These are phyloP conservation scores for Acanthoscelides obtectus DNA, from an alignment of 2,888 invertebrate genomes.

Conservation along the genomic window DNA sequence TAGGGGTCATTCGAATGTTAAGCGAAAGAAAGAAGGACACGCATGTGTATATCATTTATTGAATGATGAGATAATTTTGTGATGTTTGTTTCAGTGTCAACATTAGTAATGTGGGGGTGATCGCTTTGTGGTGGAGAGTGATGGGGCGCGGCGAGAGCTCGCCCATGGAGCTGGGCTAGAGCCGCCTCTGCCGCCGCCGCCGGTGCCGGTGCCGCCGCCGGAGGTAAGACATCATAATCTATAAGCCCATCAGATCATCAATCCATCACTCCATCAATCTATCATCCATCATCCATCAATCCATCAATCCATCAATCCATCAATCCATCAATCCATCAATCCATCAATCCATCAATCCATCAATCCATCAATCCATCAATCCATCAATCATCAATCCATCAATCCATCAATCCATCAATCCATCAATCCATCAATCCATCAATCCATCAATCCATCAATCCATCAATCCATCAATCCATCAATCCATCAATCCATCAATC, in stretches of 20 bases:
- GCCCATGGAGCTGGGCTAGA: slow-evolving; percentile 84
- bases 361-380: too few relatives aligned
- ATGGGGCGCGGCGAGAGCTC: slow-evolving; percentile 72
- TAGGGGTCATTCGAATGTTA: too few relatives aligned
- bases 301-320: background rate
- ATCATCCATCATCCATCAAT: background rate
- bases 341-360: background rate
- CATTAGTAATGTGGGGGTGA: slow-evolving; percentile 47
- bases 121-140: slow-evolving; percentile 66
- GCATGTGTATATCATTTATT: too few relatives aligned
- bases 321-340: background rate
- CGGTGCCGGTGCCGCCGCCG: slow-evolving; percentile 35
- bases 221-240: background rate
- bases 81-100: slow-evolving; percentile 37
- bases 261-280: background rate
- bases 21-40: too few relatives aligned
- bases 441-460: too few relatives aligned
- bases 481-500: too few relatives aligned
- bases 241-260: background rate
- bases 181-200: slow-evolving; percentile 61
- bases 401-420: too few relatives aligned
- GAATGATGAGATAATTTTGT: too few relatives aligned
- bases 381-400: too few relatives aligned
- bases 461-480: too few relatives aligned
- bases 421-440: too few relatives aligned